Percentiles rank a stretch among this genome's conserved stretches.
Evolutionary conservation across 2,888 invertebrate genomes (phyloP).

Genomic region (Cryptophagus acutangulus): DNA sequence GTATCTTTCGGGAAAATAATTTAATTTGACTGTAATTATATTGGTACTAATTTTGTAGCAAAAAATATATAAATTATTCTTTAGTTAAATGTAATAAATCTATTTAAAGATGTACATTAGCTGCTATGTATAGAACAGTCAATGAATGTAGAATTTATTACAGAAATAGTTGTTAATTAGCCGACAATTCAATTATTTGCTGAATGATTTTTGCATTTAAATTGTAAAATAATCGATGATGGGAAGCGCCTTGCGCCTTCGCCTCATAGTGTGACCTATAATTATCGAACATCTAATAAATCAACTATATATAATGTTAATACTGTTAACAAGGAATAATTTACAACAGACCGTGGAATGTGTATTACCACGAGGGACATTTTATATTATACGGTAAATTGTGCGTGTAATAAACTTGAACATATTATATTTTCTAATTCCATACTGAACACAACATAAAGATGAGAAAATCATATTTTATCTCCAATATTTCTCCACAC

Average conservation of each 20-base stretch:
- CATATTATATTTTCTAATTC: constrained; percentile 18
- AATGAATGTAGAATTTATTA: too few relatives aligned
- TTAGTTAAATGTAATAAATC: too few relatives aligned
- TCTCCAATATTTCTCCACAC: too few relatives aligned
- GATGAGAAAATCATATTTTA: not conserved
- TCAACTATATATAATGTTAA: constrained; percentile 26
- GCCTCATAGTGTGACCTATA: constrained; percentile 23
- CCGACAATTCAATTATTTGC: not conserved
- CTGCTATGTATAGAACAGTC: too few relatives aligned
- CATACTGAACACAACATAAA: constrained; percentile 1
- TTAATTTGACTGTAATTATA: too few relatives aligned
- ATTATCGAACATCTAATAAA: constrained; percentile 27
- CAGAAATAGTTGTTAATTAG: too few relatives aligned
- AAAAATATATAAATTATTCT: too few relatives aligned
- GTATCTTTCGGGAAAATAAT: too few relatives aligned
- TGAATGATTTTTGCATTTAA: constrained; percentile 1
- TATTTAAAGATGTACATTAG: too few relatives aligned
- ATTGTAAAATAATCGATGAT: constrained; percentile 21
- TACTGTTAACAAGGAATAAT: constrained; percentile 27
- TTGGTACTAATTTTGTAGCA: too few relatives aligned
- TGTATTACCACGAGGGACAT: constrained; percentile 28
- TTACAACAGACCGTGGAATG: constrained; percentile 23
- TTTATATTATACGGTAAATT: constrained; percentile 19
- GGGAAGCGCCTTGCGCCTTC: constrained; percentile 19
- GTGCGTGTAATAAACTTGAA: constrained; percentile 17